Conservation (phyloP, 2,797 vertebrate species). For the Eremophila alpestris region DNA sequence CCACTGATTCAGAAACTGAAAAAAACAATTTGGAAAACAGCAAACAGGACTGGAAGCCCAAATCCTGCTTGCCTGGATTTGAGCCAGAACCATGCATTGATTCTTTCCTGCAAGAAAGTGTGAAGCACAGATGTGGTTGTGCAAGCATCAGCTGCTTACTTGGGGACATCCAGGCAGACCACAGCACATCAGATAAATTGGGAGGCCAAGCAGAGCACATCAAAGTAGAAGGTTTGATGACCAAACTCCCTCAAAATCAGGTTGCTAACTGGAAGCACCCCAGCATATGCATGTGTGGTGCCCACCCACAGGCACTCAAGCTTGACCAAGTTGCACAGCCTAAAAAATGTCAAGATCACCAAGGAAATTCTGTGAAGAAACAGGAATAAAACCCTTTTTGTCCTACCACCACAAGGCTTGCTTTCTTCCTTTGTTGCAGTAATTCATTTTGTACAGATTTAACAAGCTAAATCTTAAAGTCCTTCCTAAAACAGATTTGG, state of each 20-base stretch:
- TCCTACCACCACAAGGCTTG: constrained; percentile 36
- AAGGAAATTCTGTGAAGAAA: constrained; percentile 1
- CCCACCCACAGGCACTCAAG: not conserved
- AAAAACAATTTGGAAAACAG: not conserved
- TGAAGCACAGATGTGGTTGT: not conserved
- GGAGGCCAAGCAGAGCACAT: not conserved
- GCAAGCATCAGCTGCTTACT: not conserved
- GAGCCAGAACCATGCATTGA: not conserved
- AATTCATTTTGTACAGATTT: constrained; percentile 39
- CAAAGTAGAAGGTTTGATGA: not conserved
- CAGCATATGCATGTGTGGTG: not conserved
- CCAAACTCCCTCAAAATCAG: not conserved
- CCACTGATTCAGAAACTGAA: not conserved
- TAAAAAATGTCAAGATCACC: constrained; percentile 23
- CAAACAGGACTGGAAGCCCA: not conserved
- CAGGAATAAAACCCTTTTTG: constrained; percentile 35
- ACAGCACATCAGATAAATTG: not conserved
- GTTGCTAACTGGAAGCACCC: not conserved
- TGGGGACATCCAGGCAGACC: not conserved
- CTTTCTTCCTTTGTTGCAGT: constrained; percentile 46
- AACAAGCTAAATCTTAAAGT: constrained; percentile 43
- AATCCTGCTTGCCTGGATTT: not conserved
- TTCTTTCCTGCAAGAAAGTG: not conserved
- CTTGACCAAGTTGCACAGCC: not conserved
- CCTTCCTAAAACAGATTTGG: constrained; percentile 29